phyloP scores from a whole-genome alignment of 2,113 vertebrate species.

The Sciurus niger region DNA sequence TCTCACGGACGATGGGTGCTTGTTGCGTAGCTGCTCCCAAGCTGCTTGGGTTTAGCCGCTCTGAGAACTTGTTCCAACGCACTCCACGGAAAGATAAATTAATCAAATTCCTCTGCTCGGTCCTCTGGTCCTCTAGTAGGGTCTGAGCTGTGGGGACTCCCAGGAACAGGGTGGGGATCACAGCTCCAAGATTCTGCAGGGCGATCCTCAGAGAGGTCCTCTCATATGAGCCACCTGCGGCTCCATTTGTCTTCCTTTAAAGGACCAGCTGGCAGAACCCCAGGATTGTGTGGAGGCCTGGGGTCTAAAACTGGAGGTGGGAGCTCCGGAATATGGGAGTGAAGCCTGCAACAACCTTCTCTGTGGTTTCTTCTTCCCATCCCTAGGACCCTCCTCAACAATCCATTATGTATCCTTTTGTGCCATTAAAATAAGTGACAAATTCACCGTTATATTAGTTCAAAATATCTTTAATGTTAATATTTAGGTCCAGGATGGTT shows the following conservation, averaged over 20 bases:
- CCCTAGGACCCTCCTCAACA: background rate
- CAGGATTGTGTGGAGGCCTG: rapidly evolving
- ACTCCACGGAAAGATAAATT: background rate
- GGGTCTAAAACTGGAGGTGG: background rate
- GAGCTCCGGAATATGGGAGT: rapidly evolving
- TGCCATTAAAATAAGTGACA: background rate
- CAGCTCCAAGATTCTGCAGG: too few species aligned
- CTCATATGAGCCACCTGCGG: too few species aligned
- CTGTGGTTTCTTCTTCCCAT: too few species aligned
- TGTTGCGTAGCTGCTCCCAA: background rate
- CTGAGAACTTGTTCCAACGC: background rate
- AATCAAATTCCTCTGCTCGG: background rate
- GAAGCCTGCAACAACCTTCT: background rate
- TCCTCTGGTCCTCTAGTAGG: rapidly evolving
- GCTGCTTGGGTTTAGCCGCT: background rate
- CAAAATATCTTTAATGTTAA: background rate
- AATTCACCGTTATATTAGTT: background rate
- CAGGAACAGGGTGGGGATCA: rapidly evolving
- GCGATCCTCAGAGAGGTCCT: background rate
- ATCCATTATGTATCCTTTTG: background rate
- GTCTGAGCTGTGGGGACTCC: background rate
- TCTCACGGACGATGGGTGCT: rapidly evolving
- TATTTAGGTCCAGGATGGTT: background rate
- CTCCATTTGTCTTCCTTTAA: background rate
- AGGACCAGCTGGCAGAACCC: background rate